Evolutionary conservation across 2,113 vertebrate genomes (phyloP).

Genomic region (Peromyscus maniculatus): DNA sequence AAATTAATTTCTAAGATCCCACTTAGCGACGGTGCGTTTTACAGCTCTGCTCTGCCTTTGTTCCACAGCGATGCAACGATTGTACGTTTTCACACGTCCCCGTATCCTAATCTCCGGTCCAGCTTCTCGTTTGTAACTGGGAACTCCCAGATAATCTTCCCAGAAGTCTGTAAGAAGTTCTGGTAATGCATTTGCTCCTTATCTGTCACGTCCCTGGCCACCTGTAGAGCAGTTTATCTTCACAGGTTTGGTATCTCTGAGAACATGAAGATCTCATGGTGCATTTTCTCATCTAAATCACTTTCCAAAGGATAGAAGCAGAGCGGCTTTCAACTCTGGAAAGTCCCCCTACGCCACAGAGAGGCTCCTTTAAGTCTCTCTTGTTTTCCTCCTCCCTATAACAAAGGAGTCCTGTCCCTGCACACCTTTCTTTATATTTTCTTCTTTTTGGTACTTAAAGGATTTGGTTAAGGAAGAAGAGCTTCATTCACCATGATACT

Average conservation of each 20-base stretch:
- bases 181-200: conserved; percentile 53
- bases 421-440: not conserved
- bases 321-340: conserved; percentile 45
- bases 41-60: not conserved
- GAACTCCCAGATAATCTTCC: conserved; percentile 57
- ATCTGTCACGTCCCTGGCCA: conserved; percentile 53
- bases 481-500: not conserved
- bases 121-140: not conserved
- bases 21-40: not conserved
- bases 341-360: not conserved
- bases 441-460: conserved; percentile 16
- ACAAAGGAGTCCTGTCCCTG: not conserved
- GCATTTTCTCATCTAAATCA: conserved; percentile 60
- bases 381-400: not conserved
- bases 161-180: conserved; percentile 16
- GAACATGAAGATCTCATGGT: conserved; percentile 58
- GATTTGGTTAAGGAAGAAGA: not conserved
- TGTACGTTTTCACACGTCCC: not conserved
- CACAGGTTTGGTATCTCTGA: conserved; percentile 35
- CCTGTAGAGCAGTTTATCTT: conserved; percentile 61
- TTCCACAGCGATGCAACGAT: not conserved
- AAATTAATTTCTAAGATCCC: conserved; percentile 31
- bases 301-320: conserved; percentile 53
- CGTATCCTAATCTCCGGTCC: not conserved
- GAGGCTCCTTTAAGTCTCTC: not conserved